phyloP scores from a whole-genome alignment of 2,888 invertebrate genomes.

The Clitarchus hookeri region DNA sequence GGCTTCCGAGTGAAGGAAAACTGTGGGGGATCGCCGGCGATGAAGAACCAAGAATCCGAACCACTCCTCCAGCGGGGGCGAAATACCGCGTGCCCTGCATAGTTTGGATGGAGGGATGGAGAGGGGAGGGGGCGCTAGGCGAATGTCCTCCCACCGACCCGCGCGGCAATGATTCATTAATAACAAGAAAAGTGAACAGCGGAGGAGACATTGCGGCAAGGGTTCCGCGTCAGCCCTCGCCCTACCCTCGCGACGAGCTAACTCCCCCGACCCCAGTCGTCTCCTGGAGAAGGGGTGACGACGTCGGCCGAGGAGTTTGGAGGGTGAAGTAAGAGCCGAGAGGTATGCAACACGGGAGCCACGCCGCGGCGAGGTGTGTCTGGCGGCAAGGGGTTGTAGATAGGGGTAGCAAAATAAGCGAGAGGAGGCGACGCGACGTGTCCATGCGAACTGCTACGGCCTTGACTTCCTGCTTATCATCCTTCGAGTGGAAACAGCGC shows the following conservation, averaged over 20 bases:
- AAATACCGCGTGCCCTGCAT: neutral
- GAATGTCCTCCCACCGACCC: neutral
- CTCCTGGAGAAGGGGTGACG: neutral
- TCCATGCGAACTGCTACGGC: neutral
- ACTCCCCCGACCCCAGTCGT: neutral
- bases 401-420: neutral
- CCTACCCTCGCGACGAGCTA: neutral
- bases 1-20: neutral
- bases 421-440: too few species aligned
- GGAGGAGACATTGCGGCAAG: constrained; percentile 36
- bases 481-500: too few species aligned
- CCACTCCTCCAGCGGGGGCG: neutral
- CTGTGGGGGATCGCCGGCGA: neutral
- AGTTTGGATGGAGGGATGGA: too few species aligned
- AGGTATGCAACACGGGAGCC: neutral
- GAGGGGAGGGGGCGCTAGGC: neutral
- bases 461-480: neutral
- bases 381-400: neutral
- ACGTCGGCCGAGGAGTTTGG: neutral
- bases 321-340: neutral
- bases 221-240: neutral
- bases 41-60: neutral
- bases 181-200: constrained; percentile 38
- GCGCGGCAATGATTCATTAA: constrained; percentile 33
- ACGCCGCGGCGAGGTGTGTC: neutral